These are phyloP conservation scores for Petrolisthes cinctipes DNA, from an alignment of 2,888 invertebrate genomes.

Conservation along the genomic window DNA sequence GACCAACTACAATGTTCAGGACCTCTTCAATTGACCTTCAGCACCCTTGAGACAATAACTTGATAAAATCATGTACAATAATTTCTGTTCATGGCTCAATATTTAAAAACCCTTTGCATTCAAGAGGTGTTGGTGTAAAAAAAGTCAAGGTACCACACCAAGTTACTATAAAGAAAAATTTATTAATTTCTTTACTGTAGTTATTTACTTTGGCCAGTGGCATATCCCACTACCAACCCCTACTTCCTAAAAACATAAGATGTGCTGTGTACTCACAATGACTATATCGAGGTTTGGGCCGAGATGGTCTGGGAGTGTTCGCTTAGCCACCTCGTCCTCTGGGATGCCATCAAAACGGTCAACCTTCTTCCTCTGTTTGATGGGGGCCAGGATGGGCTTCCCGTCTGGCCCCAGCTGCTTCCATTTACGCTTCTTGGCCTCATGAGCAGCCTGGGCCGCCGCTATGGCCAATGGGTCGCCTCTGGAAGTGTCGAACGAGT, in stretches of 20 bases:
- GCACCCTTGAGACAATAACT: too few relatives aligned
- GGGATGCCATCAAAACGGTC: conserved; percentile 96
- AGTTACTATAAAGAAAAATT: too few relatives aligned
- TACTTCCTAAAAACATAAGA: neutral
- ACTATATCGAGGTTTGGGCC: conserved; percentile 95
- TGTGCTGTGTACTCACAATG: conserved; percentile 83
- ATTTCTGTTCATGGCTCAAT: too few relatives aligned
- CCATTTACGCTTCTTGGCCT: conserved; percentile 65
- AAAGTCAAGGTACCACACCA: too few relatives aligned
- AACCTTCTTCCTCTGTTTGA: conserved; percentile 81
- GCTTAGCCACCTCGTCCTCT: conserved; percentile 93
- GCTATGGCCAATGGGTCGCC: conserved; percentile 64
- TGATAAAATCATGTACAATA: too few relatives aligned
- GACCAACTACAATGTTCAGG: too few relatives aligned
- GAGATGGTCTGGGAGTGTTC: conserved; percentile 94
- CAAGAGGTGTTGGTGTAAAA: too few relatives aligned
- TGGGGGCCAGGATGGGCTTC: conserved; percentile 52
- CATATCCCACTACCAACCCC: too few relatives aligned
- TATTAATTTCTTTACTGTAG: too few relatives aligned
- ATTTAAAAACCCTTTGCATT: too few relatives aligned
- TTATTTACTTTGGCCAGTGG: too few relatives aligned
- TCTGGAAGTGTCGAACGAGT: conserved; percentile 8
- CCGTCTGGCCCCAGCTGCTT: conserved; percentile 63
- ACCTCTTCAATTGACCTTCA: too few relatives aligned
- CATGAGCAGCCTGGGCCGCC: conserved; percentile 65